Evolutionary conservation across 2,113 vertebrate species (phyloP).

Genomic region (Phylloscopus trochilus): DNA sequence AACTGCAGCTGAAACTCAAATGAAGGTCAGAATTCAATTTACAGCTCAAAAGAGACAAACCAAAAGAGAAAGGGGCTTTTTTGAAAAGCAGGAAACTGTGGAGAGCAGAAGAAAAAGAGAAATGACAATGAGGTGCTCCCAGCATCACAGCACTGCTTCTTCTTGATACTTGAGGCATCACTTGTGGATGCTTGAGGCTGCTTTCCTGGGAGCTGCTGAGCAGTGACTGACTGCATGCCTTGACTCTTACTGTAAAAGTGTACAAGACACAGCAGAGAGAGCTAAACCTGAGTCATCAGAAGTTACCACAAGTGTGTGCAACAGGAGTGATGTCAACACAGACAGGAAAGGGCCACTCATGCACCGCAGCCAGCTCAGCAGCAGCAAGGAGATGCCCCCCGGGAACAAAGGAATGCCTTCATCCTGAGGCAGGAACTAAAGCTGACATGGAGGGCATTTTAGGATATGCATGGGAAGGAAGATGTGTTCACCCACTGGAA

Average conservation of each 20-base stretch:
- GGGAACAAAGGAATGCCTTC: background rate
- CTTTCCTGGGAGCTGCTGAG: background rate
- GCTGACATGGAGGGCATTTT: background rate
- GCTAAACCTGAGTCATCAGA: background rate
- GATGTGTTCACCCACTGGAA: background rate
- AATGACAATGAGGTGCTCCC: background rate
- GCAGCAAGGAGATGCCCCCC: fast-evolving
- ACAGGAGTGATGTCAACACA: background rate
- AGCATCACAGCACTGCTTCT: background rate
- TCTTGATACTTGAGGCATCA: background rate
- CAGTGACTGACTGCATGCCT: background rate
- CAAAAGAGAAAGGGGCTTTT: background rate
- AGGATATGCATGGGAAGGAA: background rate
- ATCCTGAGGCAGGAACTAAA: background rate
- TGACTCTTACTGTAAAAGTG: background rate
- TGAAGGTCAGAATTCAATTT: background rate
- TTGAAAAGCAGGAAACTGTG: background rate
- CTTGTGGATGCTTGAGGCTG: background rate
- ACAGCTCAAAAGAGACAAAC: background rate
- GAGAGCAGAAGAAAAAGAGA: background rate
- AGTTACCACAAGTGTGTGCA: background rate
- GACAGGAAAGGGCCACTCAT: background rate
- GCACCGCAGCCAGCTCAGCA: background rate
- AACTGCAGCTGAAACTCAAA: background rate
- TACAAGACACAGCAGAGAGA: background rate